phyloP scores from a whole-genome alignment of 2,113 vertebrate species.

The Aplodontia rufa region DNA sequence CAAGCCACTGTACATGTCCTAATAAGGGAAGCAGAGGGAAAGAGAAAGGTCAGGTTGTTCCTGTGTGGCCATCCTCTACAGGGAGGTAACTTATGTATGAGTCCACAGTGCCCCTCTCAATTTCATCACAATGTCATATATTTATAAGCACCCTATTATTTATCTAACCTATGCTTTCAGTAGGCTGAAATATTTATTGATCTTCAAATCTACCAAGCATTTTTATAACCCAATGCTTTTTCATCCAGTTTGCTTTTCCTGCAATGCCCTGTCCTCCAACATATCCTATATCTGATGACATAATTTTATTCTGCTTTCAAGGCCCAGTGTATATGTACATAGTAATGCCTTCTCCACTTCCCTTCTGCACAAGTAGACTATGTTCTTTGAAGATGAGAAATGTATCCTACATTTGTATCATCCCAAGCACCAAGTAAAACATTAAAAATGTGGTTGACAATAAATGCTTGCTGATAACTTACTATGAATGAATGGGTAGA shows the following conservation, averaged over 20 bases:
- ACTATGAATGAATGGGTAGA: background rate
- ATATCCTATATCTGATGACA: background rate
- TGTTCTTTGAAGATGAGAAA: background rate
- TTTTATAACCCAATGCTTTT: background rate
- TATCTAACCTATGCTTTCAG: background rate
- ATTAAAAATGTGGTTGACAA: background rate
- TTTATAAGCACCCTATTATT: background rate
- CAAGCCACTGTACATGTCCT: slow-evolving; percentile 87
- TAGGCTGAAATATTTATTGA: slow-evolving; percentile 1
- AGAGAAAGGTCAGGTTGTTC: background rate
- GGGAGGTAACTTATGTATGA: background rate
- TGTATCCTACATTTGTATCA: background rate
- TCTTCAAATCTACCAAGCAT: background rate
- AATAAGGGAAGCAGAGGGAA: background rate
- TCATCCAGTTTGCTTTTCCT: background rate
- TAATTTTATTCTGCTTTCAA: background rate
- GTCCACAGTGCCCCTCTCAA: background rate
- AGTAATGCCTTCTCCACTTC: background rate
- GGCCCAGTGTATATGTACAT: background rate
- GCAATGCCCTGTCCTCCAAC: background rate
- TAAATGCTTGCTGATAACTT: slow-evolving; percentile 1
- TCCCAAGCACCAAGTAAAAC: slow-evolving; percentile 40
- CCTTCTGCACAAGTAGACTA: background rate
- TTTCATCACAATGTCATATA: background rate
- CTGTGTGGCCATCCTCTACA: background rate